Evolutionary conservation across 1,140 invertebrate species (phyloP).

Genomic region (Drosophila leontia): DNA sequence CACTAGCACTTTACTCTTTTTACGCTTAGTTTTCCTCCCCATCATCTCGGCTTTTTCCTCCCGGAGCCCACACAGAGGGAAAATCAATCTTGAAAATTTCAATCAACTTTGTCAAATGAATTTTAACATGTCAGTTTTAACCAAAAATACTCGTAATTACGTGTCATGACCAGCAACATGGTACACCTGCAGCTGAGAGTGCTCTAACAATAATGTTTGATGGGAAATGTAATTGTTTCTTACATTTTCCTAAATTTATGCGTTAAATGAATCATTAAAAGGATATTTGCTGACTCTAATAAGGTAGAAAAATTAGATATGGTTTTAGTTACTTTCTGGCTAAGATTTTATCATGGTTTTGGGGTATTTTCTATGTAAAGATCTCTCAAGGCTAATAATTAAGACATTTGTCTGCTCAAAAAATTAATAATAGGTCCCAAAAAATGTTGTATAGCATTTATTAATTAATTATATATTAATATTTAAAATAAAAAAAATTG

Average conservation of each 20-base stretch:
- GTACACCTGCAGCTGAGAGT: background rate
- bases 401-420: too few relatives aligned
- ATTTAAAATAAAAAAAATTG: too few relatives aligned
- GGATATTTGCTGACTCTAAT: background rate
- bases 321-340: background rate
- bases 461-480: too few relatives aligned
- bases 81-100: constrained; percentile 7
- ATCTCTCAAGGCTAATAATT: too few relatives aligned
- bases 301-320: background rate
- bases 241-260: background rate
- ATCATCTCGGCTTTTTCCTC: background rate
- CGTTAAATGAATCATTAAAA: too few relatives aligned
- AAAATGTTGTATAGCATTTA: too few relatives aligned
- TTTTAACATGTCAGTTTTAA: constrained; percentile 6
- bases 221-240: background rate
- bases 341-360: background rate
- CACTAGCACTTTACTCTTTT: constrained; percentile 42
- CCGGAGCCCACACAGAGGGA: constrained; percentile 4
- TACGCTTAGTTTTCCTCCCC: constrained; percentile 13
- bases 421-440: too few relatives aligned
- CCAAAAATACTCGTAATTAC: constrained; percentile 5
- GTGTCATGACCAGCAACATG: background rate
- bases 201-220: constrained; percentile 8
- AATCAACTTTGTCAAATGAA: constrained; percentile 9
- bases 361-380: too few relatives aligned